A percentile compares a stretch with the other conserved stretches of the same genome.
These are phyloP conservation scores for Ictalurus furcatus DNA, from an alignment of 2,113 vertebrate genomes.

Conservation along the genomic window DNA sequence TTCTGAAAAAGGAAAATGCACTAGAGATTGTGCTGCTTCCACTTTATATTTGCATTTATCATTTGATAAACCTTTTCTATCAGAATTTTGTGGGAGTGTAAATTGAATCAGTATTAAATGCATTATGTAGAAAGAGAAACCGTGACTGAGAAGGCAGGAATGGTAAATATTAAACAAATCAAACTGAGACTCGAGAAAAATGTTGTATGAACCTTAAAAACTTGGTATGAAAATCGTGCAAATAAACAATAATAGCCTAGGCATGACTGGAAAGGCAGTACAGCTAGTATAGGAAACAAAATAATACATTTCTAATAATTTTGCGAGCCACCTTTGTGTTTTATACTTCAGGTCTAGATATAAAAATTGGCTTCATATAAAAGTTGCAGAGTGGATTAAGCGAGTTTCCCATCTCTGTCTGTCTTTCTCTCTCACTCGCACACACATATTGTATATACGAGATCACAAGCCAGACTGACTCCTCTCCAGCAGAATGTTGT, in stretches of 20 bases:
- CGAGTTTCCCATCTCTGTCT: not conserved
- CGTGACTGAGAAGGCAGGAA: not conserved
- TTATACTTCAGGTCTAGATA: not conserved
- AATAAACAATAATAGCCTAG: not conserved
- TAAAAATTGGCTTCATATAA: not conserved
- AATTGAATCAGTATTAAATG: not conserved
- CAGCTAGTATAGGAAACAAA: not conserved
- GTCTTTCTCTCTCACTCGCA: not conserved
- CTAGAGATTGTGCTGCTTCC: not conserved
- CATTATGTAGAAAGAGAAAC: not conserved
- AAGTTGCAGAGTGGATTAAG: not conserved
- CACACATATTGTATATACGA: not conserved
- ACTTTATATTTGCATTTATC: not conserved
- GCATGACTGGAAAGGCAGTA: not conserved
- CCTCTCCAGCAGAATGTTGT: constrained; percentile 47
- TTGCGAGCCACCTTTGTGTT: not conserved
- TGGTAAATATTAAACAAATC: not conserved
- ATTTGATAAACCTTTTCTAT: not conserved
- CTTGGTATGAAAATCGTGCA: not conserved
- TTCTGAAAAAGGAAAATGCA: not conserved
- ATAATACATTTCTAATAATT: too few relatives aligned
- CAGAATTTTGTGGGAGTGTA: not conserved
- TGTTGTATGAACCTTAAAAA: not conserved
- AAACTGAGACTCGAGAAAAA: not conserved
- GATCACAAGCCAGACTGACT: constrained; percentile 48